Conservation (phyloP, 1,140 invertebrate genomes). For the Bombus waltoni region DNA sequence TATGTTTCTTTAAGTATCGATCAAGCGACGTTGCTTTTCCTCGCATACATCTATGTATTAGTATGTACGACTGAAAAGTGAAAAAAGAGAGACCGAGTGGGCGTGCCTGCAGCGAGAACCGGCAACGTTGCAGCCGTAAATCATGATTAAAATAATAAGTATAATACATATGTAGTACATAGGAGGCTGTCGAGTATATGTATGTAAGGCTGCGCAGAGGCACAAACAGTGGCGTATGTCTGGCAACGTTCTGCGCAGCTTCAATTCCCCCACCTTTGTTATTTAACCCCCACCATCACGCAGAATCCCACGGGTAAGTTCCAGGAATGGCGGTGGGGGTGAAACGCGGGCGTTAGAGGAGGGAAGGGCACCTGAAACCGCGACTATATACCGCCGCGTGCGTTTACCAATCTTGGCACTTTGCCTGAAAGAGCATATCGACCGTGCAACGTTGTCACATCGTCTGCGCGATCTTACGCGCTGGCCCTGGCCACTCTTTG, state of each 20-base stretch:
- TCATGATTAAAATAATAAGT: conserved; percentile 83
- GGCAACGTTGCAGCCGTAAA: conserved; percentile 80
- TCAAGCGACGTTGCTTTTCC: conserved; percentile 65
- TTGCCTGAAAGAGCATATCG: conserved; percentile 83
- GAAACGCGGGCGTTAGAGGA: conserved; percentile 49
- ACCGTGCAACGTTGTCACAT: conserved; percentile 82
- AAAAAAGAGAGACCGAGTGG: conserved; percentile 72
- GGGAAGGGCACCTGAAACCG: conserved; percentile 75
- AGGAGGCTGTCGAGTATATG: conserved; percentile 61
- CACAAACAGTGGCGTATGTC: conserved; percentile 40
- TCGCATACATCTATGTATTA: conserved; percentile 56
- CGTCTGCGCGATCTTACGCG: conserved; percentile 68
- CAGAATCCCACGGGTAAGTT: conserved; percentile 73
- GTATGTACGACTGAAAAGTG: conserved; percentile 57
- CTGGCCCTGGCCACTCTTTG: conserved; percentile 75
- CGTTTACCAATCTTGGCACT: conserved; percentile 83
- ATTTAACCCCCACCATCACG: conserved; percentile 59
- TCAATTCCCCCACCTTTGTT: conserved; percentile 71
- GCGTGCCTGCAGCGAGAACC: conserved; percentile 73
- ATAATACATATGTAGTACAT: conserved; percentile 79
- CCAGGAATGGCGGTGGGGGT: conserved; percentile 57
- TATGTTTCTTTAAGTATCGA: conserved; percentile 68
- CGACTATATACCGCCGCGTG: conserved; percentile 71
- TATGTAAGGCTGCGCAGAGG: conserved; percentile 73
- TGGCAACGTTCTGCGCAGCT: conserved; percentile 78